A percentile compares a stretch with the other conserved stretches of the same genome.
These are phyloP conservation scores for Zosterops lateralis DNA, from an alignment of 2,113 vertebrate species.

Conservation along the genomic window DNA sequence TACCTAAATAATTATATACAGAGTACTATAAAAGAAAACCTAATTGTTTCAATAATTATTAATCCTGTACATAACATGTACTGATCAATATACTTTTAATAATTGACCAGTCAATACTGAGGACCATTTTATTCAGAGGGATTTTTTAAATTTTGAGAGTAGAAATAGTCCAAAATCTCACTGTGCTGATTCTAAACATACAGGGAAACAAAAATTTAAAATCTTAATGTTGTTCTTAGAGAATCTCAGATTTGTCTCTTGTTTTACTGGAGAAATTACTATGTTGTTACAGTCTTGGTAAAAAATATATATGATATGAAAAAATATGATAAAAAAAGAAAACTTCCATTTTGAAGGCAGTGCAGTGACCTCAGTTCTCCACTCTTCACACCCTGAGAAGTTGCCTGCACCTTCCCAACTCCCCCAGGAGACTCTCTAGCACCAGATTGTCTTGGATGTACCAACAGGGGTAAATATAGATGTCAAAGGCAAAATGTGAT, in stretches of 20 bases:
- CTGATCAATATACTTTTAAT: not conserved
- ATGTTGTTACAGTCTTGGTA: not conserved
- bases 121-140: not conserved
- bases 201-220: rapidly evolving
- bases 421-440: not conserved
- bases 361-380: not conserved
- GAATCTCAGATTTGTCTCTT: not conserved
- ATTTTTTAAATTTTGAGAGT: not conserved
- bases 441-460: not conserved
- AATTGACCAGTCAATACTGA: not conserved
- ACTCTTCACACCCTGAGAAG: not conserved
- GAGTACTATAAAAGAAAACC: not conserved
- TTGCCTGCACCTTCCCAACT: not conserved
- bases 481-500: not conserved
- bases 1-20: not conserved
- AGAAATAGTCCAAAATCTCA: not conserved
- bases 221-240: not conserved
- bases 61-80: not conserved
- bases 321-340: not conserved
- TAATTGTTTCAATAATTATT: not conserved
- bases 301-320: not conserved
- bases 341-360: not conserved
- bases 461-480: not conserved
- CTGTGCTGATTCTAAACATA: not conserved
- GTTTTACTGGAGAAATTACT: not conserved